Conservation (phyloP, 2,113 vertebrate genomes). For the Dasyurus viverrinus region DNA sequence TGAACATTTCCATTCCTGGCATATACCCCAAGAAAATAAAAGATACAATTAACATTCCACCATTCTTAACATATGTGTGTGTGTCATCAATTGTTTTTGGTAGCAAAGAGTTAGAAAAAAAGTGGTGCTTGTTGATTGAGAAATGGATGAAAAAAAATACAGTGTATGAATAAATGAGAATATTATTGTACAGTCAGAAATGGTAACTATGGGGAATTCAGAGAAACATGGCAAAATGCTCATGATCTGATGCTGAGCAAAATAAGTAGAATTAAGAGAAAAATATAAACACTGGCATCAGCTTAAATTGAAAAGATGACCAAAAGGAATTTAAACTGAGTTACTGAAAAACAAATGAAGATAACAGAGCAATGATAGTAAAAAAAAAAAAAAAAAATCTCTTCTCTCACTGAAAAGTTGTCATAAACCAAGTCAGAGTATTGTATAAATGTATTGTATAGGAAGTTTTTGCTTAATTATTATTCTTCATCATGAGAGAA, state of each 20-base stretch:
- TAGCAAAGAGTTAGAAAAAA: neutral
- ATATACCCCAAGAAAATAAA: neutral
- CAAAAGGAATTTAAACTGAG: neutral
- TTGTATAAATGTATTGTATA: neutral
- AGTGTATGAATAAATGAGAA: neutral
- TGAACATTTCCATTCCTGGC: neutral
- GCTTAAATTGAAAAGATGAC: neutral
- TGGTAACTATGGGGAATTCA: neutral
- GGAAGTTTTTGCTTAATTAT: neutral
- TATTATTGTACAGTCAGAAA: neutral
- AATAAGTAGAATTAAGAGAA: neutral
- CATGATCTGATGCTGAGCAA: neutral
- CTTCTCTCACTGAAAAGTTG: neutral
- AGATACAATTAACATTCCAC: neutral
- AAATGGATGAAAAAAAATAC: neutral
- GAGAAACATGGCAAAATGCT: neutral
- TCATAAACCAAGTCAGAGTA: neutral
- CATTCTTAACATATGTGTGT: neutral
- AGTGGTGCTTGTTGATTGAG: neutral
- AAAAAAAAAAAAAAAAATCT: too few relatives aligned
- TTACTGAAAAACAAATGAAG: neutral
- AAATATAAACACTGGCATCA: neutral
- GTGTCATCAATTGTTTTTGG: neutral
- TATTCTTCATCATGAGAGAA: neutral
- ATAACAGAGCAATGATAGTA: neutral